Conservation (phyloP, 2,888 invertebrate species). For the Stenurella melanura region DNA sequence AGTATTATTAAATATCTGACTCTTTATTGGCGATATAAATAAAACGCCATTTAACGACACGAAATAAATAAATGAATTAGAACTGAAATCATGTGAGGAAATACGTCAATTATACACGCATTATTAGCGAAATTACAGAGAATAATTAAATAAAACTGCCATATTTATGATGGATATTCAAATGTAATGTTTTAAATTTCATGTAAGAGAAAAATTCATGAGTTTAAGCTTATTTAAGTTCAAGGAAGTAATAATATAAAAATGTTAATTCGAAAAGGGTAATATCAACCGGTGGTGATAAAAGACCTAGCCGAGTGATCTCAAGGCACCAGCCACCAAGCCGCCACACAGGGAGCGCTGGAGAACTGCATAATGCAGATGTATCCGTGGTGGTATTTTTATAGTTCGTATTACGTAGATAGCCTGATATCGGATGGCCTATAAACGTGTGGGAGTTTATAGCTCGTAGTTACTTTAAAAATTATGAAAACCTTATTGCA, state of each 20-base stretch:
- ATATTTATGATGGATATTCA: no score
- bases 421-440: slow-evolving; percentile 54
- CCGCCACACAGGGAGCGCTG: slow-evolving; percentile 27
- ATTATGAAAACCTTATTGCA: slow-evolving; percentile 42
- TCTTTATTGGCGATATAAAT: no score
- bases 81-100: no score
- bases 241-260: not conserved
- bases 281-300: slow-evolving; percentile 20
- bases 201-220: no score
- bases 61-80: no score
- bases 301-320: not conserved
- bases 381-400: slow-evolving; percentile 55
- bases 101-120: no score
- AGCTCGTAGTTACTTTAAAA: slow-evolving; percentile 50
- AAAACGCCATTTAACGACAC: no score
- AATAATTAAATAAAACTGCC: no score
- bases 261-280: not conserved
- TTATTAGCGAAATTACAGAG: no score
- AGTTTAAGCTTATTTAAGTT: no score
- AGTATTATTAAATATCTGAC: no score
- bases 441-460: slow-evolving; percentile 59
- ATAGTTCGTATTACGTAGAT: slow-evolving; percentile 56
- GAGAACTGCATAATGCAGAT: slow-evolving; percentile 54
- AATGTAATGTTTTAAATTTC: no score
- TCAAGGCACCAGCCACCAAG: slow-evolving; percentile 34